Conservation (phyloP, 2,113 vertebrate species). For the Pelusios castaneus region DNA sequence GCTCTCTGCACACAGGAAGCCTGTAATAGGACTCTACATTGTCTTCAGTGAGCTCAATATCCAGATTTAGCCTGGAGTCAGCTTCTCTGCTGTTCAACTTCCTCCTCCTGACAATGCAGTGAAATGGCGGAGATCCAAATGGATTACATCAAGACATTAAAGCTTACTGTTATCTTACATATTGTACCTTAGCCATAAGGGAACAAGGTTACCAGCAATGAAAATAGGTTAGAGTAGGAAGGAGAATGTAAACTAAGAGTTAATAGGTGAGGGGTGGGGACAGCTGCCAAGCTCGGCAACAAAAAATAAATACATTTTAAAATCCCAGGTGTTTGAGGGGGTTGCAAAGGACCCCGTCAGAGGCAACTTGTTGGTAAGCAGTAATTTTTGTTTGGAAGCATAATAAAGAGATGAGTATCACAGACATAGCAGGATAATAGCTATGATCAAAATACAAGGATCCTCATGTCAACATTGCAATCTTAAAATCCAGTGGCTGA, state of each 20-base stretch:
- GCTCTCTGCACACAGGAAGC: not conserved
- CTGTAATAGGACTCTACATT: not conserved
- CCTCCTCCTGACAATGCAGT: not conserved
- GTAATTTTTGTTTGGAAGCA: not conserved
- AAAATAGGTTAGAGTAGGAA: not conserved
- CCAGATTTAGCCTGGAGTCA: not conserved
- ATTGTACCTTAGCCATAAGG: not conserved
- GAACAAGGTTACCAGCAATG: not conserved
- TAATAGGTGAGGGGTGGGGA: not conserved
- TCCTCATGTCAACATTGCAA: not conserved
- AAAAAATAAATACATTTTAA: not conserved
- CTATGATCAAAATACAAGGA: not conserved
- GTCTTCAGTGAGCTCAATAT: constrained; percentile 2
- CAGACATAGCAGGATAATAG: not conserved
- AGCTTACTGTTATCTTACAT: not conserved
- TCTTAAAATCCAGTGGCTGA: not conserved
- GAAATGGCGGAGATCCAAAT: not conserved
- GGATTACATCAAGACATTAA: not conserved
- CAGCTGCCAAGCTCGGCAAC: not conserved
- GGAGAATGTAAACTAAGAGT: not conserved
- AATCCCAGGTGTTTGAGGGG: fast-evolving
- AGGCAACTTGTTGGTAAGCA: not conserved
- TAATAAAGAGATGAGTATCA: not conserved
- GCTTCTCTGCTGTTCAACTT: not conserved
- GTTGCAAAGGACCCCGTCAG: not conserved